A percentile compares a stretch with the other conserved stretches of the same genome.
phyloP scores from a whole-genome alignment of 2,888 invertebrate species.

The Labia minor region DNA sequence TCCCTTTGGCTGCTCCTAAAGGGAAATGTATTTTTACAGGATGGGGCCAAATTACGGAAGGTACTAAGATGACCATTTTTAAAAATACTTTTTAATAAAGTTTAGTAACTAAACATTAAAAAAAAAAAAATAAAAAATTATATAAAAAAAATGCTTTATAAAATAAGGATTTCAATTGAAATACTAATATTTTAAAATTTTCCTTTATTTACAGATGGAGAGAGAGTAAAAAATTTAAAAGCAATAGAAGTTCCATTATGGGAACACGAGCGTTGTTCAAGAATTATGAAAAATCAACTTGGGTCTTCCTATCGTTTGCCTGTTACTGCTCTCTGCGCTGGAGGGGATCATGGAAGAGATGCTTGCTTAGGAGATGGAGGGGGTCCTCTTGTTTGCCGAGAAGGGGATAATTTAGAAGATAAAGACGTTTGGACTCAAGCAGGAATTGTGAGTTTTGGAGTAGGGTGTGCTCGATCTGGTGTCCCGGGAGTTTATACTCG shows the following conservation, averaged over 20 bases:
- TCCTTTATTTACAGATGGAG: conserved; percentile 31
- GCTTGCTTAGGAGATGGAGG: conserved; percentile 39
- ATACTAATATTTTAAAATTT: too few species aligned
- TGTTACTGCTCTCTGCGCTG: conserved; percentile 36
- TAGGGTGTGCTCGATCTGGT: conserved; percentile 34
- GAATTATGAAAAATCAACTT: conserved; percentile 33
- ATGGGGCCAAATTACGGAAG: conserved; percentile 36
- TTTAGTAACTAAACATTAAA: too few species aligned
- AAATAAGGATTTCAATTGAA: too few species aligned
- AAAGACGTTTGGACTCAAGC: conserved; percentile 36
- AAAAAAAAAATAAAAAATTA: too few species aligned
- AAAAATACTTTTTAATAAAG: conserved; percentile 16
- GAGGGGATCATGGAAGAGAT: conserved; percentile 34
- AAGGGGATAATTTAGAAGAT: conserved; percentile 27
- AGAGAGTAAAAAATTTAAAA: conserved; percentile 36
- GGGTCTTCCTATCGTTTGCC: conserved; percentile 35
- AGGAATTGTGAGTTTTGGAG: conserved; percentile 35
- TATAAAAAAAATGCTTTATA: too few species aligned
- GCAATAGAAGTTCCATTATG: conserved; percentile 37
- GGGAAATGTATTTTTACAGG: conserved; percentile 36
- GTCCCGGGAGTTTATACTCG: conserved; percentile 37
- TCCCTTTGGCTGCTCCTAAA: conserved; percentile 19
- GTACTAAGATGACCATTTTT: conserved; percentile 27
- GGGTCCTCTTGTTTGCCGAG: conserved; percentile 36
- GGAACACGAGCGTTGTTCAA: conserved; percentile 34